phyloP scores from a whole-genome alignment of 1,140 invertebrate species.

The Hyles vespertilio region DNA sequence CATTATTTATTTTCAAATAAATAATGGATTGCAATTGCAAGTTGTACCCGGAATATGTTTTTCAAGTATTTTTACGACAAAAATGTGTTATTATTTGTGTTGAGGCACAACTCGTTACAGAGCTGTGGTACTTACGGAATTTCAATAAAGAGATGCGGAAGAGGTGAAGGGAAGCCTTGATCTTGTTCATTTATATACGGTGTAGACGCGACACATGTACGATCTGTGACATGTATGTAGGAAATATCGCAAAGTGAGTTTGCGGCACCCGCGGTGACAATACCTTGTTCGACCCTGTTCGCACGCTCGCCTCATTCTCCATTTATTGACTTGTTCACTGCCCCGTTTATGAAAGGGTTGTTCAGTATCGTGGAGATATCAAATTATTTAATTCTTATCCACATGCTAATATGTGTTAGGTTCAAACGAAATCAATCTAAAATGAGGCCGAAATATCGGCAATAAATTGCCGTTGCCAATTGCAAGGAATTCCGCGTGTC shows the following conservation, averaged over 20 bases:
- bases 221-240: constrained; percentile 29
- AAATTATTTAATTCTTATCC: not conserved
- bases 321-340: constrained; percentile 59
- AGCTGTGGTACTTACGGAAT: constrained; percentile 32
- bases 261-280: constrained; percentile 56
- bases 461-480: no score
- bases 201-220: constrained; percentile 6
- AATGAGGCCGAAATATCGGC: no score
- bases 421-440: no score
- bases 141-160: constrained; percentile 54
- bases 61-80: no score
- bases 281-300: constrained; percentile 62
- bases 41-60: no score
- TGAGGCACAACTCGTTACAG: no score
- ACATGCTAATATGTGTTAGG: no score
- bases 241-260: constrained; percentile 50
- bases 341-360: constrained; percentile 40
- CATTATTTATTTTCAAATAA: not conserved
- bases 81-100: no score
- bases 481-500: no score
- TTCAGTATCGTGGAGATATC: constrained; percentile 7
- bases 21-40: not conserved
- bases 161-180: constrained; percentile 48
- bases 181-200: constrained; percentile 40
- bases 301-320: constrained; percentile 60